Evolutionary conservation across 1,140 invertebrate genomes (phyloP).

Genomic region (Nasonia giraulti): DNA sequence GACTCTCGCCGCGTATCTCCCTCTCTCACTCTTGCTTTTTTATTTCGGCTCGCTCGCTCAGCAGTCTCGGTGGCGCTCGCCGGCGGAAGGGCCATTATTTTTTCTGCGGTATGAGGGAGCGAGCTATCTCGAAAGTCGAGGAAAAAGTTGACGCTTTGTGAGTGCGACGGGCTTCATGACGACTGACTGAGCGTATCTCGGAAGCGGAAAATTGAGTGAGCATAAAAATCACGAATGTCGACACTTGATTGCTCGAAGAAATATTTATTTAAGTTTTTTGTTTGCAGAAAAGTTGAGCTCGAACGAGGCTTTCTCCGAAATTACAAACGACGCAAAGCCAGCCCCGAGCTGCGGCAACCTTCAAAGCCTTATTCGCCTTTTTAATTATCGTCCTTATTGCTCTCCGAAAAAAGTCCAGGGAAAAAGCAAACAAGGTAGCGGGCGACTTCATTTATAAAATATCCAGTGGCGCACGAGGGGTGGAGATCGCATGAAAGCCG

Average conservation of each 20-base stretch:
- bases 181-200: conserved; percentile 3
- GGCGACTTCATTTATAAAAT: conserved; percentile 48
- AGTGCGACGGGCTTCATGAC: not conserved
- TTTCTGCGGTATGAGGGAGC: conserved; percentile 8
- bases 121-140: conserved; percentile 22
- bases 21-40: conserved; percentile 4
- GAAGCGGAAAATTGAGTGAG: not conserved
- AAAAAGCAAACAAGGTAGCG: not conserved
- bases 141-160: conserved; percentile 36
- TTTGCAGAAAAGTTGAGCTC: no score
- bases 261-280: no score
- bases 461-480: not conserved
- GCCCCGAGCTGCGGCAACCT: not conserved
- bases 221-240: not conserved
- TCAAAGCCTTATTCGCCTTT: conserved; percentile 15
- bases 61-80: not conserved
- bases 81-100: conserved; percentile 34
- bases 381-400: conserved; percentile 35
- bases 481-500: conserved; percentile 1
- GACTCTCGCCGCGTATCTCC: not conserved
- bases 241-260: not conserved
- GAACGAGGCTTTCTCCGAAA: not conserved
- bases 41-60: not conserved
- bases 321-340: not conserved
- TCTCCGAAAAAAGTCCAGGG: not conserved